Base-by-base conservation (phyloP, 2,888 invertebrate species). In the Peribatodes rhomboidaria region DNA sequence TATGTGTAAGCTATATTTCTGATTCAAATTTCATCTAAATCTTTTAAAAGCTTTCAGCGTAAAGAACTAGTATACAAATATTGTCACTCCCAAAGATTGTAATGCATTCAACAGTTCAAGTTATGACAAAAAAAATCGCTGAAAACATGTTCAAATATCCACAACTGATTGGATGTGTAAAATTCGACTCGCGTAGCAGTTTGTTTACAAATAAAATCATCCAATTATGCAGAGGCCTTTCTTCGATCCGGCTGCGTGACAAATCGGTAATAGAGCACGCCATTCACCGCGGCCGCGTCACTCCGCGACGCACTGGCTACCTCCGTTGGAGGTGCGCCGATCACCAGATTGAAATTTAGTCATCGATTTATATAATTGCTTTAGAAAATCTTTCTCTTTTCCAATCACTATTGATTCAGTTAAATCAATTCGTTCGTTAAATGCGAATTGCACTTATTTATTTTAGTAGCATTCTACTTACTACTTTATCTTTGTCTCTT, bases 151-250 rank as follows among this genome's bases (percentile, higher is more conserved):
- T 37, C 4, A n/a, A 42, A 42, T 6, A 2, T 11, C 20, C 11
- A 11, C 10, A 27, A 47, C 13, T 9, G 9, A 9, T 47, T n/a
- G 0, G n/a, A 55, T 41, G 31, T 7, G 31, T 35, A 52, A 22
- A 41, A 37, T 39, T 47, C 49, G 49, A 41, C 10, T 33, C 33
- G 16, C 54, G 37, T 22, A 39, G 37, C 54, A 35, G 50, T 68
- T 70, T 71, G 67, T 71, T 71, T 65, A 70, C 69, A 64, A 67
- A 65, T 68, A 61, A 67, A 66, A 61, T 50, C 44, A 58, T 56
- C 49, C 20, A 49, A 66, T 67, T 66, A 71, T 69, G 71, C 62
- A 71, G 61, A 68, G 62, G 50, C 35, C 56, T 66, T 53, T 65
- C 57, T 18, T 52, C 54, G 27, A 64, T 31, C 33, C 58, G 44